A percentile compares a stretch with the other conserved stretches of the same genome.
Evolutionary conservation across 2,888 invertebrate genomes (phyloP).

Genomic region (Heterodera filipjevi): DNA sequence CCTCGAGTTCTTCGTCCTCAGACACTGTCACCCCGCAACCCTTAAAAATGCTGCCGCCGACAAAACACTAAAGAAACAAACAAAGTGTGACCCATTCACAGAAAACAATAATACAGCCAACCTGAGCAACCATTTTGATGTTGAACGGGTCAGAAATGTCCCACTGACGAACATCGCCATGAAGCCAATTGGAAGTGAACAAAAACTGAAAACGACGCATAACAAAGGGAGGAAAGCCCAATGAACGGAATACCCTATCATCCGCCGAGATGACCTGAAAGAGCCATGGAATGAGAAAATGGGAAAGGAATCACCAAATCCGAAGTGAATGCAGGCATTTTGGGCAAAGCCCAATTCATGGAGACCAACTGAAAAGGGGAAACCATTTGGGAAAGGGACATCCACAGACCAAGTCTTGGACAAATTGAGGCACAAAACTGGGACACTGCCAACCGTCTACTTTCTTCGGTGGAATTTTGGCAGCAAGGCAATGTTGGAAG

Average conservation of each 20-base stretch:
- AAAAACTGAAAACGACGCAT: constrained; percentile 68
- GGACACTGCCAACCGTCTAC: constrained; percentile 74
- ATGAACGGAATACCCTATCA: no score
- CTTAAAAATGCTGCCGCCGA: no score
- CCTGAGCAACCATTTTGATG: constrained; percentile 73
- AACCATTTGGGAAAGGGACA: no score
- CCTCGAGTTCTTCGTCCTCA: no score
- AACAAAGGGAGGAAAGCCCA: no score
- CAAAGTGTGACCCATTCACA: no score
- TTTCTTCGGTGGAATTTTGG: constrained; percentile 1
- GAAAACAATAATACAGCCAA: no score
- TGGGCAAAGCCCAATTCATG: constrained; percentile 67
- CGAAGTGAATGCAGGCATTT: constrained; percentile 82
- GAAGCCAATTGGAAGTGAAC: constrained; percentile 84
- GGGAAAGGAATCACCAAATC: constrained; percentile 69
- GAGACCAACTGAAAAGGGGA: constrained; percentile 41
- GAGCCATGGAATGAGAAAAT: constrained; percentile 72
- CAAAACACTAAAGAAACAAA: no score
- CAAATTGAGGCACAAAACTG: no score
- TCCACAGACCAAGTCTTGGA: no score
- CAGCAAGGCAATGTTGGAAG: not conserved
- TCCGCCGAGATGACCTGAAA: no score
- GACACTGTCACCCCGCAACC: no score
- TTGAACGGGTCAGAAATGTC: constrained; percentile 81
- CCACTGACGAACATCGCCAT: constrained; percentile 90